These are phyloP conservation scores for Branchellion lobata DNA, from an alignment of 2,888 invertebrate genomes.

Conservation along the genomic window DNA sequence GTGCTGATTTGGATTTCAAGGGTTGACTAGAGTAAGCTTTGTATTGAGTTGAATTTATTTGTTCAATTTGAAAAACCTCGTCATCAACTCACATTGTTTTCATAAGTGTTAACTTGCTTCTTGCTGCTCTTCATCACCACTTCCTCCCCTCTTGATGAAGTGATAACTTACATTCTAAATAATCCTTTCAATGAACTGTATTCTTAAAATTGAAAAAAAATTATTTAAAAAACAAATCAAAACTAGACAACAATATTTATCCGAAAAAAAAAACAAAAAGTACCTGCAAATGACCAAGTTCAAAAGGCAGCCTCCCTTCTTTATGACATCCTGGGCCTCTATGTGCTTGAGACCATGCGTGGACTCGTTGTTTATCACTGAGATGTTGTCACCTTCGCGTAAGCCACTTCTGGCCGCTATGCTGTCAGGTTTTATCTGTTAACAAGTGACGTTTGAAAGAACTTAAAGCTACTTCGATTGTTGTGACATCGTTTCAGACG, in stretches of 20 bases:
- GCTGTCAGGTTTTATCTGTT: constrained; percentile 61
- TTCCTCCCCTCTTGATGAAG: neutral
- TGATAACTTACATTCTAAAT: neutral
- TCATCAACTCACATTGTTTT: neutral
- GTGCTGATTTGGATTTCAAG: no score
- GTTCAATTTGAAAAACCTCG: neutral
- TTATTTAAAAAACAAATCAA: no score
- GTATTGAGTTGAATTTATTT: neutral
- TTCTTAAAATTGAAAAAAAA: no score
- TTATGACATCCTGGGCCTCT: constrained; percentile 60
- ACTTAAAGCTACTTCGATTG: no score
- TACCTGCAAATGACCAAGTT: constrained; percentile 60
- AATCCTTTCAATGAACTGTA: no score
- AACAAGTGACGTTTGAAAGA: constrained; percentile 28
- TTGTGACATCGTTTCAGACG: no score
- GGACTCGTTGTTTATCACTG: constrained; percentile 57
- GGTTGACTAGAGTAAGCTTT: neutral
- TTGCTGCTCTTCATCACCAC: neutral
- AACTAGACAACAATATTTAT: no score
- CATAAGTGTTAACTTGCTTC: neutral
- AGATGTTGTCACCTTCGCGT: constrained; percentile 60
- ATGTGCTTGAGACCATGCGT: constrained; percentile 58
- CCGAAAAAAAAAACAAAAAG: no score
- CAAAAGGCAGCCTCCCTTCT: constrained; percentile 59
- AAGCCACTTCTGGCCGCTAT: constrained; percentile 61